These are phyloP conservation scores for Caenorhabditis zanzibari DNA, from an alignment of 2,888 invertebrate species.

Conservation along the genomic window DNA sequence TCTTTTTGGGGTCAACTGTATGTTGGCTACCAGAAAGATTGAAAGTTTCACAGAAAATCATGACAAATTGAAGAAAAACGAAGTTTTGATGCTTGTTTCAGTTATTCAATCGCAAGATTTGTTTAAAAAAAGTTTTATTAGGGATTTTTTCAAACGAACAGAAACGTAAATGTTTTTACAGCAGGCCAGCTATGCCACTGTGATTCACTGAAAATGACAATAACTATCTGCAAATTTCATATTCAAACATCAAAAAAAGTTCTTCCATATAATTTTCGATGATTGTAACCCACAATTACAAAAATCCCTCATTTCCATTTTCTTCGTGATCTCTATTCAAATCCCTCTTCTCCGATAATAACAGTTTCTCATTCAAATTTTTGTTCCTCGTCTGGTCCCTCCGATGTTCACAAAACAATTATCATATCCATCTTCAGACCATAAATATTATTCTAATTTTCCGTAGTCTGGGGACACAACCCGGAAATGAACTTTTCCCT, in stretches of 20 bases:
- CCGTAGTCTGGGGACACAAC: constrained; percentile 28
- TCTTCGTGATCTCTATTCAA: constrained; percentile 1
- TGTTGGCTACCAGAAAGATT: neutral
- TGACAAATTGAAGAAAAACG: too few relatives aligned
- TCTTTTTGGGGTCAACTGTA: neutral
- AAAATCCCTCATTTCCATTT: neutral
- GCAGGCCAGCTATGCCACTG: too few relatives aligned
- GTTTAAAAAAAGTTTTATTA: too few relatives aligned
- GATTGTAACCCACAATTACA: too few relatives aligned
- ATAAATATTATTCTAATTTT: constrained; percentile 36
- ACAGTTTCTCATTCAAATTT: neutral
- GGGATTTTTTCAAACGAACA: too few relatives aligned
- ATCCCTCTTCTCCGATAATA: neutral
- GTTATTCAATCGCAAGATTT: too few relatives aligned
- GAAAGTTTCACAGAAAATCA: neutral
- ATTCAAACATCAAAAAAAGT: too few relatives aligned
- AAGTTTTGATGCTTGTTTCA: too few relatives aligned
- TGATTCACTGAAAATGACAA: too few relatives aligned
- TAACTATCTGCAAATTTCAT: too few relatives aligned
- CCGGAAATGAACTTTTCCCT: constrained; percentile 28
- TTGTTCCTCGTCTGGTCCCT: neutral
- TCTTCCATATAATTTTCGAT: too few relatives aligned
- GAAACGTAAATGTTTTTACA: too few relatives aligned
- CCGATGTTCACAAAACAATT: neutral
- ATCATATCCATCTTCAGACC: neutral